Evolutionary conservation across 1,140 invertebrate species (phyloP).

Genomic region (Dermatophagoides farinae): DNA sequence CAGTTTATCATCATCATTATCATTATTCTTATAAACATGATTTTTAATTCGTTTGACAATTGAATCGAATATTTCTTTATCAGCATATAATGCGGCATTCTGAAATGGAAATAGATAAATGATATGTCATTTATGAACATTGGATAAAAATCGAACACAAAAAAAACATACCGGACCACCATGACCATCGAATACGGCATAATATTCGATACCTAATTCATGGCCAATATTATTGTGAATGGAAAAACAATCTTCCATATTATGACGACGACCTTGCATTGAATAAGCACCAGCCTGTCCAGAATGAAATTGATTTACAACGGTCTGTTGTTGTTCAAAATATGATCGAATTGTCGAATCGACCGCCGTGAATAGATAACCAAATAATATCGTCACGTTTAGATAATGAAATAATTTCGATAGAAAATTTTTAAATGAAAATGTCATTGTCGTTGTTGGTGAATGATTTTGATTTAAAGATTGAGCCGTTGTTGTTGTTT

Average conservation of each 20-base stretch:
- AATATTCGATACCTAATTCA: slow-evolving; percentile 48
- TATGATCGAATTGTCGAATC: not conserved
- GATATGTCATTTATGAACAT: too few relatives aligned
- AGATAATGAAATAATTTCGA: not conserved
- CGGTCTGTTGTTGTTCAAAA: slow-evolving; percentile 32
- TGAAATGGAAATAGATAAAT: slow-evolving; percentile 4
- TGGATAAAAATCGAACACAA: slow-evolving; percentile 3
- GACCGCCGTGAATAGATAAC: not conserved
- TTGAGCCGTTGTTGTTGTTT: not conserved
- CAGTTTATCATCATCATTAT: not conserved
- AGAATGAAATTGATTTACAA: slow-evolving; percentile 48
- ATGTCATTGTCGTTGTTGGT: not conserved
- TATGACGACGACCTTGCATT: slow-evolving; percentile 59
- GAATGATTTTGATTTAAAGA: not conserved
- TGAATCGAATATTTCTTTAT: slow-evolving; percentile 41
- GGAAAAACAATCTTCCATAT: slow-evolving; percentile 74
- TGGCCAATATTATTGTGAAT: slow-evolving; percentile 33
- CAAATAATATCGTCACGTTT: not conserved
- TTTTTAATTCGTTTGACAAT: slow-evolving; percentile 69
- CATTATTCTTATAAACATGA: slow-evolving; percentile 31
- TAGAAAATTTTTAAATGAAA: not conserved
- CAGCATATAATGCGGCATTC: slow-evolving; percentile 12
- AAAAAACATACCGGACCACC: slow-evolving; percentile 50
- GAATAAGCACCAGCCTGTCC: slow-evolving; percentile 59
- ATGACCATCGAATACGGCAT: slow-evolving; percentile 84